Conservation (phyloP, 1,140 invertebrate species). For the Leptonema lineaticorne region DNA sequence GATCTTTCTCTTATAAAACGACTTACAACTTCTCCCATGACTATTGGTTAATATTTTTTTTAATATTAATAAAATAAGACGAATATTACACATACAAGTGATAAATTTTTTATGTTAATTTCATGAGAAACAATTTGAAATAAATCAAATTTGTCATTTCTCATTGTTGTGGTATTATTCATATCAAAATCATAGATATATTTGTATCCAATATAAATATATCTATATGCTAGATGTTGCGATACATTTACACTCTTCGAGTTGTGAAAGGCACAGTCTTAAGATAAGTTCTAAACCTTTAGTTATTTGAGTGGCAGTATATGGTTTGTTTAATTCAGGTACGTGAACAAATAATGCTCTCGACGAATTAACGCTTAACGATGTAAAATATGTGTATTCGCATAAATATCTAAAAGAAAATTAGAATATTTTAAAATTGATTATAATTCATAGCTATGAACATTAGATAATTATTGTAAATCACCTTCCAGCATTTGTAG, state of each 20-base stretch:
- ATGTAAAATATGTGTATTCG: conserved; percentile 70
- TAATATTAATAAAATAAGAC: background rate
- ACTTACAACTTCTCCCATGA: too few relatives aligned
- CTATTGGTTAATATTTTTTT: background rate
- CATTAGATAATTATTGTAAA: background rate
- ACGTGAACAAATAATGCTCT: conserved; percentile 68
- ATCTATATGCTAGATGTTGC: too few relatives aligned
- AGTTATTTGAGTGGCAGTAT: conserved; percentile 55
- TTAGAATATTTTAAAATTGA: background rate
- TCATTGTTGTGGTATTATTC: too few relatives aligned
- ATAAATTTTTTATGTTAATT: background rate
- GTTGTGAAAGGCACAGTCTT: conserved; percentile 49
- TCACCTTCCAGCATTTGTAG: conserved; percentile 54
- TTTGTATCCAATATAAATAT: too few relatives aligned
- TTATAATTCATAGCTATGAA: background rate
- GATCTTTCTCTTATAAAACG: too few relatives aligned
- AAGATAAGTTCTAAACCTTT: conserved; percentile 59
- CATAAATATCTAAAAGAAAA: conserved; percentile 65
- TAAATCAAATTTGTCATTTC: too few relatives aligned
- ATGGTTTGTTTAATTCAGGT: conserved; percentile 58
- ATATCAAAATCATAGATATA: too few relatives aligned
- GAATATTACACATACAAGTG: background rate
- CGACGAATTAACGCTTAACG: conserved; percentile 56
- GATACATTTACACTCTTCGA: conserved; percentile 38
- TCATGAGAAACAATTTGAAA: background rate